Evolutionary conservation across 2,113 vertebrate genomes (phyloP).

Genomic region (Danionella cerebrum): DNA sequence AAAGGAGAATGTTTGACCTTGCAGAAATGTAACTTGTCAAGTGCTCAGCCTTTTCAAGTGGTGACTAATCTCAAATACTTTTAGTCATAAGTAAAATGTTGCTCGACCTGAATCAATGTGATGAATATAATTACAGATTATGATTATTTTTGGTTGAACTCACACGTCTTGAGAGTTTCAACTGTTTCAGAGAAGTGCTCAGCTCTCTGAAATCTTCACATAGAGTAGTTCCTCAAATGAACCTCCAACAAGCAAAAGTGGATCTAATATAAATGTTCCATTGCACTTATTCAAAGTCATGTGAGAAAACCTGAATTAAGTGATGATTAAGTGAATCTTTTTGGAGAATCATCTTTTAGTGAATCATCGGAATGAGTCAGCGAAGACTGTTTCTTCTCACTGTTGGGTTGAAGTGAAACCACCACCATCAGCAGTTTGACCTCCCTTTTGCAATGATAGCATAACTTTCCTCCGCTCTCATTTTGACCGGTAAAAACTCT

Average conservation of each 20-base stretch:
- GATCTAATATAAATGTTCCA: not conserved
- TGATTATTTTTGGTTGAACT: no score
- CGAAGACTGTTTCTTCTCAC: not conserved
- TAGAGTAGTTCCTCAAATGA: no score
- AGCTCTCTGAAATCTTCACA: no score
- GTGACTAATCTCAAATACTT: no score
- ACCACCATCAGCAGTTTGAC: slow-evolving; percentile 21
- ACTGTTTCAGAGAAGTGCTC: no score
- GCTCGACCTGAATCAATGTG: no score
- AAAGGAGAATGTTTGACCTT: no score
- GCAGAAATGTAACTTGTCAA: no score
- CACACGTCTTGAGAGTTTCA: no score
- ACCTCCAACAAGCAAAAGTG: not conserved
- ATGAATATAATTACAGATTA: no score
- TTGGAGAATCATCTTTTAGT: not conserved
- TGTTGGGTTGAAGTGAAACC: slow-evolving; percentile 38
- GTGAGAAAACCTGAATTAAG: not conserved
- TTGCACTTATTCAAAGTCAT: not conserved
- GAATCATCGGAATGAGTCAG: slow-evolving; percentile 11
- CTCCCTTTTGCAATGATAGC: slow-evolving; percentile 23
- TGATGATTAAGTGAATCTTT: not conserved
- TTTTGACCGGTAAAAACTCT: slow-evolving; percentile 53
- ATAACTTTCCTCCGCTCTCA: not conserved
- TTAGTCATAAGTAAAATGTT: no score
- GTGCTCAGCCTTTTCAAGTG: no score